These are phyloP conservation scores for Calonectris borealis DNA, from an alignment of 2,113 vertebrate species.

Conservation along the genomic window DNA sequence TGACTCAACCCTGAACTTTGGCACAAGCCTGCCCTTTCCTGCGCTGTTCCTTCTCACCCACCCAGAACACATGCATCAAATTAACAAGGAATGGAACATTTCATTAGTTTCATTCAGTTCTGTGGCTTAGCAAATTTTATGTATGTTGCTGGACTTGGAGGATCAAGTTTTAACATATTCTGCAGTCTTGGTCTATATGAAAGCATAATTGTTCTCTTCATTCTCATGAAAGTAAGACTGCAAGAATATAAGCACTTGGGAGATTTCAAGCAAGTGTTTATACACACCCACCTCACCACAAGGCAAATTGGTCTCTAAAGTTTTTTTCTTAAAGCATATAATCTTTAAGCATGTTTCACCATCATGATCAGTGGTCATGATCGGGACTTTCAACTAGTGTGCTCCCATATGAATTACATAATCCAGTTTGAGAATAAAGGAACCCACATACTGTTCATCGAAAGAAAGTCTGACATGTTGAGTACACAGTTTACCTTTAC, in stretches of 20 bases:
- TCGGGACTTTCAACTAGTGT: background rate
- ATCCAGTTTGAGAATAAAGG: background rate
- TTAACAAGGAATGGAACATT: slow-evolving; percentile 3
- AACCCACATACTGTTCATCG: background rate
- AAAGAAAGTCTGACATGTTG: background rate
- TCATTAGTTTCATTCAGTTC: background rate
- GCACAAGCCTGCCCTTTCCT: background rate
- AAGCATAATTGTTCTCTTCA: background rate
- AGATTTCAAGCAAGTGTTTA: background rate
- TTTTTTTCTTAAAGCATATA: background rate
- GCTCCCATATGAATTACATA: background rate
- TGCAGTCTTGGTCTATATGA: background rate
- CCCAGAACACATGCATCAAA: background rate
- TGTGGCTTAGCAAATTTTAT: background rate
- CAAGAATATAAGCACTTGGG: background rate
- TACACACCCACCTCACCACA: background rate
- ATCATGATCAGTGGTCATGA: background rate
- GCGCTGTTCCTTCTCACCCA: background rate
- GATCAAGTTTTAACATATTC: slow-evolving; percentile 9
- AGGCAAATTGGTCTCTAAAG: background rate
- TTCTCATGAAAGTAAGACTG: background rate
- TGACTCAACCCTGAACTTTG: background rate
- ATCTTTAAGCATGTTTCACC: background rate
- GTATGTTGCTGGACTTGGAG: background rate
- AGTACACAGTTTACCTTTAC: background rate